Percentiles rank a stretch among this genome's conserved stretches.
phyloP scores from a whole-genome alignment of 2,113 vertebrate genomes.

The Chloroceryle aenea region DNA sequence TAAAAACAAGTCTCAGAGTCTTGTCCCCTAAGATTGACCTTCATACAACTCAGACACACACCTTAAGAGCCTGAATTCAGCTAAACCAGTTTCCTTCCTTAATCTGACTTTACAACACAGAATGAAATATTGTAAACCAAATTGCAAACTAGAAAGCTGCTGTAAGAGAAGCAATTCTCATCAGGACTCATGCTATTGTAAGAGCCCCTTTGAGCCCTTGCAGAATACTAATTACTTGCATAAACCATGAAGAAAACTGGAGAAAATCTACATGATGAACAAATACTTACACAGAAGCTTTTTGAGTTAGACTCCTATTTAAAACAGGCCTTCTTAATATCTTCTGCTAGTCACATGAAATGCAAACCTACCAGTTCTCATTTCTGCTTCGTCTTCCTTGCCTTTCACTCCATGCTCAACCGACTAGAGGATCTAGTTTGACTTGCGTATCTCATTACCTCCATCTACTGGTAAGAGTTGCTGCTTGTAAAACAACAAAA shows the following conservation, averaged over 20 bases:
- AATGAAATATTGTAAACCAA: not conserved
- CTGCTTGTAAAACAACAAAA: not conserved
- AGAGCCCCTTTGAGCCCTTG: not conserved
- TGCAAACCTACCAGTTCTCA: not conserved
- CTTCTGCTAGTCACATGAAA: not conserved
- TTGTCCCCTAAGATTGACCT: fast-evolving
- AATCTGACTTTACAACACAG: not conserved
- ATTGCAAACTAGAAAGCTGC: not conserved
- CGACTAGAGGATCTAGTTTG: not conserved
- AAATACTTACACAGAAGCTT: not conserved
- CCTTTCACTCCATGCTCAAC: not conserved
- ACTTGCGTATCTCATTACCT: conserved; percentile 42
- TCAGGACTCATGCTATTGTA: not conserved
- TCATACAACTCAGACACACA: fast-evolving
- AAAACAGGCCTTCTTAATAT: not conserved
- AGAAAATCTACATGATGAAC: not conserved
- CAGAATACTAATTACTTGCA: not conserved
- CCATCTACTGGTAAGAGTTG: conserved; percentile 71
- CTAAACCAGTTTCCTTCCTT: not conserved
- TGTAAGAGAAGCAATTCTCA: not conserved
- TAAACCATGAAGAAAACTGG: not conserved
- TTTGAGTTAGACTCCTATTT: fast-evolving
- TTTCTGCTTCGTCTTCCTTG: not conserved
- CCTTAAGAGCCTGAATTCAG: not conserved
- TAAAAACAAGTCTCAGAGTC: not conserved